phyloP scores from a whole-genome alignment of 2,888 invertebrate species.

The Lepidonotus clava region DNA sequence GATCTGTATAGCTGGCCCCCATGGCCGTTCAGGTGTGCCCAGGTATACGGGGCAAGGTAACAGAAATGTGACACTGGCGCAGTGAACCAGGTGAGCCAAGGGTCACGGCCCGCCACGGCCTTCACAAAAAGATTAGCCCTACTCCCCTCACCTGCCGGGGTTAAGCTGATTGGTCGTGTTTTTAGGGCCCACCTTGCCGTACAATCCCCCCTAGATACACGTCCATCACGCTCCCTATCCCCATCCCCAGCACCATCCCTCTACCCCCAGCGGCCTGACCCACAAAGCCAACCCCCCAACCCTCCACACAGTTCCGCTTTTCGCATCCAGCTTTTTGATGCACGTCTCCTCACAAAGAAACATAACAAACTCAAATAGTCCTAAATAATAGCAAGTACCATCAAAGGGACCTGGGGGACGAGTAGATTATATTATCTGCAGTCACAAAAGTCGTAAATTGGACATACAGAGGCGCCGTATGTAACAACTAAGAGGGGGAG shows the following conservation, averaged over 20 bases:
- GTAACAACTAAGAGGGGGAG: background rate
- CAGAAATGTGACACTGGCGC: slow-evolving; percentile 33
- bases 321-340: slow-evolving; percentile 19
- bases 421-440: slow-evolving; percentile 2
- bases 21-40: too few species aligned
- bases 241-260: slow-evolving; percentile 21
- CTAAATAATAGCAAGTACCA: slow-evolving; percentile 14
- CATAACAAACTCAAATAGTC: slow-evolving; percentile 31
- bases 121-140: slow-evolving; percentile 46
- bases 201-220: slow-evolving; percentile 27
- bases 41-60: slow-evolving; percentile 5
- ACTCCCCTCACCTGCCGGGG: slow-evolving; percentile 30
- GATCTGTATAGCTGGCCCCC: too few species aligned
- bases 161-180: slow-evolving; percentile 44
- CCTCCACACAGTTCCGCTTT: background rate
- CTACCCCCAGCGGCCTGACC: background rate
- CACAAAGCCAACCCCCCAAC: slow-evolving; percentile 3
- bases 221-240: background rate
- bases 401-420: background rate
- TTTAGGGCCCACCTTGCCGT: background rate
- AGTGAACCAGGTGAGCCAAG: slow-evolving; percentile 17
- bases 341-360: background rate
- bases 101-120: background rate
- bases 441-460: slow-evolving; percentile 31
- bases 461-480: background rate